A percentile compares a stretch with the other conserved stretches of the same genome.
These are phyloP conservation scores for Drosophila kohkoa DNA, from an alignment of 1,140 invertebrate species.

Conservation along the genomic window DNA sequence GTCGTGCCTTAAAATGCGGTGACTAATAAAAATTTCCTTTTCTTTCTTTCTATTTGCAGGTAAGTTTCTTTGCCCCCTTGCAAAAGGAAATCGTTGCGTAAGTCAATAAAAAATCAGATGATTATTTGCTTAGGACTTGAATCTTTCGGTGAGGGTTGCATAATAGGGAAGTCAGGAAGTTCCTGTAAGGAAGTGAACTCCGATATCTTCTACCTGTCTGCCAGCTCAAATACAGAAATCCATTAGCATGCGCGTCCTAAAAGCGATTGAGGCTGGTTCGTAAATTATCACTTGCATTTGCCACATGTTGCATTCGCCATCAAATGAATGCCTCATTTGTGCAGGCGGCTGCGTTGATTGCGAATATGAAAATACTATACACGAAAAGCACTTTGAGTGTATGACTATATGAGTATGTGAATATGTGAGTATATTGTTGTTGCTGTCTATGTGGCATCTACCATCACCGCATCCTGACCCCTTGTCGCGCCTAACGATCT, in stretches of 20 bases:
- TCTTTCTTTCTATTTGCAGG: constrained; percentile 53
- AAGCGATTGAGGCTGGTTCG: constrained; percentile 14
- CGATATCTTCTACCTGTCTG: constrained; percentile 25
- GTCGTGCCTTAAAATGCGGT: constrained; percentile 21
- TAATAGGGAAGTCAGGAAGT: constrained; percentile 13
- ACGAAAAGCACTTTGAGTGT: constrained; percentile 27
- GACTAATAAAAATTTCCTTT: constrained; percentile 59
- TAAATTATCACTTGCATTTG: constrained; percentile 60
- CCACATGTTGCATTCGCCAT: constrained; percentile 40
- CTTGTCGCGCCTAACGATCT: constrained; percentile 81
- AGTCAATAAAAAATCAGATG: constrained; percentile 69
- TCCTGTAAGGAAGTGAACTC: constrained; percentile 35
- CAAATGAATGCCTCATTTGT: constrained; percentile 71
- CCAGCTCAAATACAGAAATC: neutral
- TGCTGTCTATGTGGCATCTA: constrained; percentile 18
- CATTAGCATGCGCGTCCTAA: constrained; percentile 55
- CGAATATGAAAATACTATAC: constrained; percentile 32
- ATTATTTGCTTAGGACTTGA: constrained; percentile 68
- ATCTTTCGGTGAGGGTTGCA: constrained; percentile 4
- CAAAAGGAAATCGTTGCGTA: constrained; percentile 76
- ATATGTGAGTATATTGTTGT: constrained; percentile 30
- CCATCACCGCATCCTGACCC: constrained; percentile 56
- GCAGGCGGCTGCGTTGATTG: constrained; percentile 53
- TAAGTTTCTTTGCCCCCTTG: constrained; percentile 51
- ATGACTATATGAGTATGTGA: constrained; percentile 25